Evolutionary conservation across 2,113 vertebrate species (phyloP), one percentile per base, ranked within the genome.

Genomic region (Zosterops pallidus): DNA sequence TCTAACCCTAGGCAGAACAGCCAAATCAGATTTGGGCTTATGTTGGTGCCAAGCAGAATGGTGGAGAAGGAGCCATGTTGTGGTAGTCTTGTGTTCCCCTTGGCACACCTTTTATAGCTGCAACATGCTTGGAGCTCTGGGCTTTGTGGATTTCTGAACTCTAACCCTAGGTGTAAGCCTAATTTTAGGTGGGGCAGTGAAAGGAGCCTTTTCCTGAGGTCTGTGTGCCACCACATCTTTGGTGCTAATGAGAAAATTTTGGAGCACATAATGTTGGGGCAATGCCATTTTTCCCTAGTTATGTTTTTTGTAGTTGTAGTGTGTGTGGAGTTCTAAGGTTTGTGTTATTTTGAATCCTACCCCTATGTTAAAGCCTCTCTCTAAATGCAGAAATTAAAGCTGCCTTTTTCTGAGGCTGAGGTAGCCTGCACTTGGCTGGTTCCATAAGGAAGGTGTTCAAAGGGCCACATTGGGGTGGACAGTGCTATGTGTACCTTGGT

Each of bases 361-460:
- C 9, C 11, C 26, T 59, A 31, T 0, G 2, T 20, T 37, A 47
- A 47, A 37, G 15, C 3, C 2, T 24, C 7, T 19, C 15, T n/a
- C 26, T 14, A 20, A 37, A 47, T 0, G 1, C n/a, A 59, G 24
- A 59, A 59, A 22, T 29, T 23, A 37, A 46, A 59, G 8, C 20
- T 8, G 14, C 33, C 25, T 59, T 75, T 59, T 37, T 22, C 24
- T 57, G 33, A 35, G 53, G 41, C 28, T 24, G 50, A 53, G 28
- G 28, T 57, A 41, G 31, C 53, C 10, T 28, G 41, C 19, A 35
- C 33, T 16, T 13, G 14, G 41, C 41, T 75, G 14, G 14, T 35
- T 57, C 41, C 33, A 28, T 6, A 25, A 57, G 41, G 19, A 59
- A 18, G 6, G 19, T 29, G 33, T 29, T 47, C 42, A 75, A 18